Base-by-base conservation (phyloP, 2,888 invertebrate species). In the Lampropteryx suffumata region DNA sequence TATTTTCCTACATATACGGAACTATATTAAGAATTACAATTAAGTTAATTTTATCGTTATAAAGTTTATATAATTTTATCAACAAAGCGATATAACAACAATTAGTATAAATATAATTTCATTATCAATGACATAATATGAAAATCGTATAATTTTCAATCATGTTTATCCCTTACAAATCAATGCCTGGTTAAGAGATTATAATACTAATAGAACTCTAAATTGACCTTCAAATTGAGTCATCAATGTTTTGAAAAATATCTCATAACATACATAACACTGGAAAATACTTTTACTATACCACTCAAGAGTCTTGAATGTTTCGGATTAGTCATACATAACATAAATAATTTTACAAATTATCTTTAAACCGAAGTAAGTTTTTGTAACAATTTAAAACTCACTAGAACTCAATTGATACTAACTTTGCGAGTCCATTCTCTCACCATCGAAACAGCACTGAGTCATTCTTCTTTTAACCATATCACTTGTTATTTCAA, bases 31-130 rank as follows among this genome's bases (percentile, higher is more conserved):
- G 17, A 17, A 17, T 17, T 17, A 3, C 7, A 24, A 24, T 24
- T 21, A 21, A 21, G 3, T 21, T 21, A 21, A 24, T 24, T 24
- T 41, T 21, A 26, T 8, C 12, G 10, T 13, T 27, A 24, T 33
- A 35, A 47, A 42, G 17, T 33, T 42, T 42, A 29, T 43, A 47
- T 40, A 40, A 21, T 44, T 48, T 39, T 27, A 3, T 34, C 35
- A 47, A 47, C 42, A 39, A 44, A 51, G 48, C 51, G 30, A 36
- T 47, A 34, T 21, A 33, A 39, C 27, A 53, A 39, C 43, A 51
- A 34, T 43, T 40, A 45, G n/a, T n/a, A n/a, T n/a, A n/a, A 29
- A 41, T 51, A 37, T 24, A 36, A 24, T 17, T 17, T 17, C 17
- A 24, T 24, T 24, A 24, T 3, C 24, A 24, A 24, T 6, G 24